Percentiles rank a stretch among this genome's conserved stretches.
phyloP scores from a whole-genome alignment of 2,797 vertebrate genomes.

The Bradypus variegatus region DNA sequence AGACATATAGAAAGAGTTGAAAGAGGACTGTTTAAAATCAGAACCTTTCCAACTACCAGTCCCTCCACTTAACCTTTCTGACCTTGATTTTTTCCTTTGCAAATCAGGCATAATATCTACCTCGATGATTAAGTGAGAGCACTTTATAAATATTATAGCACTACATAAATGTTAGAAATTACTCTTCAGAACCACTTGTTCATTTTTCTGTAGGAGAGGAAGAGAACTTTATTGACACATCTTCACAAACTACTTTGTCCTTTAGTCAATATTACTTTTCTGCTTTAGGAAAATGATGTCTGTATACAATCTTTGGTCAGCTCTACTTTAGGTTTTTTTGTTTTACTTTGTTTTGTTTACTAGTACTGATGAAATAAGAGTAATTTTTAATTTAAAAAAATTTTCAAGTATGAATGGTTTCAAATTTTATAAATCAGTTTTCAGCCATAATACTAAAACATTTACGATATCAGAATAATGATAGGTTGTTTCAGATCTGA shows the following conservation, averaged over 20 bases:
- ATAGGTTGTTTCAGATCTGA: constrained; percentile 21
- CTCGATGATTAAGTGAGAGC: background rate
- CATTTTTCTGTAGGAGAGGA: background rate
- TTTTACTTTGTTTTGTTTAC: background rate
- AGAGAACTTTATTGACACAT: background rate
- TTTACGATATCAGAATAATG: background rate
- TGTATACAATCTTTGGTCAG: background rate
- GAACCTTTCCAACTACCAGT: background rate
- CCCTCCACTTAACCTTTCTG: background rate
- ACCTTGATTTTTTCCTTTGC: constrained; percentile 6
- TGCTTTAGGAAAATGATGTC: background rate
- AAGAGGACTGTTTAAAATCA: constrained; percentile 28
- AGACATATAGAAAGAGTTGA: background rate
- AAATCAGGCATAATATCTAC: background rate
- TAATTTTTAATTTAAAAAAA: constrained; percentile 31
- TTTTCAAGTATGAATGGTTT: background rate
- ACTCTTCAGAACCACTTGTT: constrained; percentile 6
- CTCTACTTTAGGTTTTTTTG: background rate
- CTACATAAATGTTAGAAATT: constrained; percentile 12
- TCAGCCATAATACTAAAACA: constrained; percentile 43
- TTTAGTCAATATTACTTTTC: constrained; percentile 15
- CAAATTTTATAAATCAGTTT: constrained; percentile 4
- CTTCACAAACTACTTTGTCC: background rate
- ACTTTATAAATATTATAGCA: constrained; percentile 7
- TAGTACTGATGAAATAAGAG: background rate